Base-by-base conservation (phyloP, 2,888 invertebrate genomes). In the Drosophila buzzatii region DNA sequence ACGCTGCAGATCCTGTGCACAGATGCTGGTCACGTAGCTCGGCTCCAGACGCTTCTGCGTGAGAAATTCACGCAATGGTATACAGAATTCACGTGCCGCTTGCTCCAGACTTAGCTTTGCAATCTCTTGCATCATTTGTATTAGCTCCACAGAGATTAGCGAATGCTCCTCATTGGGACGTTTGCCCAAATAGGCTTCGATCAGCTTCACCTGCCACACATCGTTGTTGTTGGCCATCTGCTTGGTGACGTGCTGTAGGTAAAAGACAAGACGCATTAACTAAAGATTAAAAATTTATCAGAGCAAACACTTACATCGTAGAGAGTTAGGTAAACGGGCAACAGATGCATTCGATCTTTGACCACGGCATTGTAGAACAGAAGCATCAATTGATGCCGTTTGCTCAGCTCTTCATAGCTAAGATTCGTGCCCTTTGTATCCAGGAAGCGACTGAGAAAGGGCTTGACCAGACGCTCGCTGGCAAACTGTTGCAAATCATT, bases 291-390 rank as follows among this genome's bases (percentile, higher is more conserved):
- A 10, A 27, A 9, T 2, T 7, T 14, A 3, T 7, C 3, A 16
- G 39, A 0, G 27, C 14, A 18, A 7, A 44, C 0, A 6, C 12
- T 41, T 7, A 96, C 96, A 94, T 96, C 95, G 73, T 96, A 92
- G 70, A 96, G 94, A 1, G 95, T 94, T 4, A 96, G 94, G 94
- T 97, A 96, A 56, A 96, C 94, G 2, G 96, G 96, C 76, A 97
- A 92, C 20, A 96, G 95, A 88, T 96, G 95, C 84, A 97, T 93
- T 86, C 97, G 96, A 92, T 98, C 97, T 85, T 95, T 95, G 3
- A 96, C 95, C 0, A 97, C 95, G 61, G 97, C 97, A 91, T 97
- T 97, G 86, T 97, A 97, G 8, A 96, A 95, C 23, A 96, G 94
- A 92, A 95, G 94, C 51, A 95, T 95, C 57, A 97, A 92, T 7